These are phyloP conservation scores for Electrophaes corylata DNA, from an alignment of 2,888 invertebrate genomes.

Conservation along the genomic window DNA sequence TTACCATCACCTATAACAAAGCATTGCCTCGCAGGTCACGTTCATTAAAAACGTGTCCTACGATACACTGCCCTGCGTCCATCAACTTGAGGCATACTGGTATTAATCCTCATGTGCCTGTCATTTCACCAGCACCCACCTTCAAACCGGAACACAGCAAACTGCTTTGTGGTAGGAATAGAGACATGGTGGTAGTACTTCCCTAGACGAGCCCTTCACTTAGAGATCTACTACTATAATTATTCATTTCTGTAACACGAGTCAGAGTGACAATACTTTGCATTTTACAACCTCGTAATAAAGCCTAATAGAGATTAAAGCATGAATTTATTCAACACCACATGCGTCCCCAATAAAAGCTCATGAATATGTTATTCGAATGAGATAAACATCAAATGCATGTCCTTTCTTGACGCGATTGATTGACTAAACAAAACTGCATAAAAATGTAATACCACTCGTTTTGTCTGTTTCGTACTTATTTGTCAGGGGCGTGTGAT, in stretches of 20 bases:
- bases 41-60: too few relatives aligned
- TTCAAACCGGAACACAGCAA: too few relatives aligned
- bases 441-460: slow-evolving; percentile 32
- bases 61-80: too few relatives aligned
- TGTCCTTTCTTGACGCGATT: slow-evolving; percentile 34
- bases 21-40: too few relatives aligned
- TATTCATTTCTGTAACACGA: not conserved
- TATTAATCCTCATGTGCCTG: too few relatives aligned
- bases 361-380: slow-evolving; percentile 32
- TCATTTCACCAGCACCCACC: too few relatives aligned
- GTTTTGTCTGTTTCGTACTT: slow-evolving; percentile 30
- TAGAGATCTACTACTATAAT: too few relatives aligned
- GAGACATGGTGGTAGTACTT: too few relatives aligned
- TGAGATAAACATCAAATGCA: slow-evolving; percentile 27
- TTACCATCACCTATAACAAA: too few relatives aligned
- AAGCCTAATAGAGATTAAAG: slow-evolving; percentile 34
- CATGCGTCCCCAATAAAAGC: slow-evolving; percentile 33
- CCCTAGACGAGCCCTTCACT: too few relatives aligned
- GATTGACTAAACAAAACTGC: slow-evolving; percentile 39
- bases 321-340: slow-evolving; percentile 28
- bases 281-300: slow-evolving; percentile 12
- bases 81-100: too few relatives aligned
- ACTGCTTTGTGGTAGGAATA: too few relatives aligned
- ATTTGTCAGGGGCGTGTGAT: slow-evolving; percentile 35
- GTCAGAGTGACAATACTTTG: slow-evolving; percentile 3